Percentiles rank a stretch among this genome's conserved stretches.
phyloP scores from a whole-genome alignment of 2,888 invertebrate genomes.

The Papilio demoleus region DNA sequence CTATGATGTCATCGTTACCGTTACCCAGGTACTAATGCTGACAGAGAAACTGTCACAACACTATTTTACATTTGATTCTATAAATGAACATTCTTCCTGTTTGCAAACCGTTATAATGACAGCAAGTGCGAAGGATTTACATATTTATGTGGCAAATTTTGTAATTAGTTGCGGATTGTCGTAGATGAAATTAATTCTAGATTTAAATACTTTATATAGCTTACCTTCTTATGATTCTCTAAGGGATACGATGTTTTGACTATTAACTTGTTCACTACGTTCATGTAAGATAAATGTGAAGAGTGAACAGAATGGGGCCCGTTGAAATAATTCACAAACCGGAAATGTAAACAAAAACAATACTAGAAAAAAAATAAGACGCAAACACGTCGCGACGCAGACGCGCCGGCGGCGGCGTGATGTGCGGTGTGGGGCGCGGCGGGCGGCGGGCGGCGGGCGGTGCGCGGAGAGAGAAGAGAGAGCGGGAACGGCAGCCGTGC shows the following conservation, averaged over 20 bases:
- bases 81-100: not conserved
- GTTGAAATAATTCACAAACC: not conserved
- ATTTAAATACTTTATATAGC: not conserved
- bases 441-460: not conserved
- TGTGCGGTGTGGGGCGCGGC: not conserved
- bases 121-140: not conserved
- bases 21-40: too few relatives aligned
- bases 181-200: not conserved
- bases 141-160: not conserved
- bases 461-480: not conserved
- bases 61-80: too few relatives aligned
- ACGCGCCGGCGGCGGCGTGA: not conserved
- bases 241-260: too few relatives aligned
- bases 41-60: too few relatives aligned
- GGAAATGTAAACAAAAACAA: constrained; percentile 17
- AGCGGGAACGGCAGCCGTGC: not conserved
- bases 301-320: not conserved
- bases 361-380: not conserved
- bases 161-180: not conserved
- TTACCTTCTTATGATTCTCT: not conserved
- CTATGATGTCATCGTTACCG: not conserved
- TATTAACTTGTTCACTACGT: too few relatives aligned
- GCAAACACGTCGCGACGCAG: not conserved
- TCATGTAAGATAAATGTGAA: too few relatives aligned
- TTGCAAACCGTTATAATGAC: not conserved